Evolutionary conservation across 2,797 vertebrate genomes (phyloP).

Genomic region (Melanotaenia trifasciata): DNA sequence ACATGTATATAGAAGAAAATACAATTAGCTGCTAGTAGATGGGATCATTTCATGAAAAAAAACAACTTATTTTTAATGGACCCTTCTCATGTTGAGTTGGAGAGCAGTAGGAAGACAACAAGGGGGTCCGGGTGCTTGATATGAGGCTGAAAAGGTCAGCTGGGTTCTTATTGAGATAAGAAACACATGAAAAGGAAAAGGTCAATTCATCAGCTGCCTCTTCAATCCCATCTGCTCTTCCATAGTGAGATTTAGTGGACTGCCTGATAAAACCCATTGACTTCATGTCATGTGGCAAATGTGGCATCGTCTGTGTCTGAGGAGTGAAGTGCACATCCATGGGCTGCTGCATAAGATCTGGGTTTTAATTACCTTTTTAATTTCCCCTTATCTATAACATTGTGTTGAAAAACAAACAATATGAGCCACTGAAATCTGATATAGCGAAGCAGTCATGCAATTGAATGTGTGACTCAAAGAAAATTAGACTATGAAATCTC

Average conservation of each 20-base stretch:
- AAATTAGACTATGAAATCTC: slow-evolving; percentile 56
- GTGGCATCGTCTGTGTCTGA: slow-evolving; percentile 41
- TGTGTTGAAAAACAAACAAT: slow-evolving; percentile 29
- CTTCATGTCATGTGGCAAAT: slow-evolving; percentile 55
- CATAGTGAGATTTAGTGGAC: slow-evolving; percentile 67
- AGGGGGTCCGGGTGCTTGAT: slow-evolving; percentile 62
- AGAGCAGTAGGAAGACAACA: slow-evolving; percentile 36
- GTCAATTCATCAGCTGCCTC: slow-evolving; percentile 82
- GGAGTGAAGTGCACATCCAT: not conserved
- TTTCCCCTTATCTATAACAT: slow-evolving; percentile 18
- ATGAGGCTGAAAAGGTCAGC: slow-evolving; percentile 80
- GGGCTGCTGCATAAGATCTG: slow-evolving; percentile 10
- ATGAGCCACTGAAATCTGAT: slow-evolving; percentile 16
- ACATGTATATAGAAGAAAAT: no score
- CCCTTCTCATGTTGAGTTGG: slow-evolving; percentile 34
- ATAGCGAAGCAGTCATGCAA: slow-evolving; percentile 18
- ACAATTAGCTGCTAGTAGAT: no score
- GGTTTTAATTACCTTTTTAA: slow-evolving; percentile 32
- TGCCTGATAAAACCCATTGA: slow-evolving; percentile 75
- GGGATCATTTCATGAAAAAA: slow-evolving; percentile 21
- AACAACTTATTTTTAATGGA: slow-evolving; percentile 31
- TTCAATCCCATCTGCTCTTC: slow-evolving; percentile 71
- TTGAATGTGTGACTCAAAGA: slow-evolving; percentile 38
- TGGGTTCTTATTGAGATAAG: slow-evolving; percentile 80
- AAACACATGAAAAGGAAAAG: slow-evolving; percentile 79